A percentile compares a stretch with the other conserved stretches of the same genome.
These are phyloP conservation scores for Celastrina argiolus DNA, from an alignment of 2,888 invertebrate species.

Conservation along the genomic window DNA sequence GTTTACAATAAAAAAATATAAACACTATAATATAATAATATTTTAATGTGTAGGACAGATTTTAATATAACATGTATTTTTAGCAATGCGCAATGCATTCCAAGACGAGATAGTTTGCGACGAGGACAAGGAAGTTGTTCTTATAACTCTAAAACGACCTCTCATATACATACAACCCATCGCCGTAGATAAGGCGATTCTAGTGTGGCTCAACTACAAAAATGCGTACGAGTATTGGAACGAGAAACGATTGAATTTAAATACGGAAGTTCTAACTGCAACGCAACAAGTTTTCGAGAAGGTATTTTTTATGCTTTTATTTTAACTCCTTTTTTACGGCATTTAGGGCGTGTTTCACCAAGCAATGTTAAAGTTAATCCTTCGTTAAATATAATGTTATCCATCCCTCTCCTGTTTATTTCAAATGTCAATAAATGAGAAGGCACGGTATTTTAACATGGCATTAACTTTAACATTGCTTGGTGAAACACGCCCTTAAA, in stretches of 20 bases:
- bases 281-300: conserved; percentile 82
- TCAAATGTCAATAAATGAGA: too few relatives aligned
- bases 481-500: too few relatives aligned
- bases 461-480: too few relatives aligned
- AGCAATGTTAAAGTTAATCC: too few relatives aligned
- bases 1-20: neutral
- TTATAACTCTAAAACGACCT: conserved; percentile 94
- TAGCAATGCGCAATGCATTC: conserved; percentile 85
- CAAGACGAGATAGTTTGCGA: conserved; percentile 93
- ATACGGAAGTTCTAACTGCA: conserved; percentile 89
- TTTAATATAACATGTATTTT: neutral
- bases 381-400: too few relatives aligned
- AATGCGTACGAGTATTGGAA: conserved; percentile 99
- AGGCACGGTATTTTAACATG: too few relatives aligned
- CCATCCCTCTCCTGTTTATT: too few relatives aligned
- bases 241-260: conserved; percentile 94
- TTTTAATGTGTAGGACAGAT: too few relatives aligned
- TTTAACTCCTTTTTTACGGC: neutral
- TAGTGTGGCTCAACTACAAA: conserved; percentile 99
- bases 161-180: conserved; percentile 97
- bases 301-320: conserved; percentile 38
- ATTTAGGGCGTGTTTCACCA: too few relatives aligned
- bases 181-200: conserved; percentile 98
- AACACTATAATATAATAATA: neutral
- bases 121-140: conserved; percentile 90